Base-by-base conservation (phyloP, 35 echinoderm and acorn worm species). In the Apostichopus californicus region DNA sequence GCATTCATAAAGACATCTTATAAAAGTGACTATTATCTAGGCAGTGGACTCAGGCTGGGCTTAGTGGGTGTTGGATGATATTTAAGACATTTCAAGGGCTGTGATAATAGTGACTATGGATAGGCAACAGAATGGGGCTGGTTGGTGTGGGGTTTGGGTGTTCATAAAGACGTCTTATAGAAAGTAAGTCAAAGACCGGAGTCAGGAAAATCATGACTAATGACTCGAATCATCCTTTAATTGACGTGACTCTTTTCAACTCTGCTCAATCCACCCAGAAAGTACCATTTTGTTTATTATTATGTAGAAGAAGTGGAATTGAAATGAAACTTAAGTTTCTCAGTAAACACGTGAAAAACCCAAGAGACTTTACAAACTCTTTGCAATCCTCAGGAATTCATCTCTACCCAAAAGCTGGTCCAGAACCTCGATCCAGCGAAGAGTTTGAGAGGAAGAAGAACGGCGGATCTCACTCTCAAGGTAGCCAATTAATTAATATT, bases 401-500 rank as follows among this genome's bases (percentile, higher is more conserved):
- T 96, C 55, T 92, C 96, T 0, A 98, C 96, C 13, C 96, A 98
- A 55, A 17, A 93, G 34, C 77, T 98, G 80, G 96, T 96, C 14
- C 94, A 94, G 56, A 95, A 98, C 66, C 93, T 91, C 59, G 96
- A 98, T 34, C 78, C 96, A 5, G 86, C 92, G 14, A 98, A 98
- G 68, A 87, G 94, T 13, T 58, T 98, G 87, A 94, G 96, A 91
- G 92, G 90, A 8, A 94, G 92, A 46, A 60, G 87, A 77, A 90
- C 84, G 53, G 78, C 26, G 70, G 88, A 90, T 34, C 20, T 56
- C 4, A 18, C 34, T 63, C 15, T 23, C 21, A 46, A 89, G 70
- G 86, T 46, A 46, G 34, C 34, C 34, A 46, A 2, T 46, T 46
- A 46, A 46, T 46, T 46, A 46, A 46, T 46, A 46, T 46, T 46